A percentile compares a stretch with the other conserved stretches of the same genome.
These are phyloP conservation scores for Charadrius vociferus DNA, from an alignment of 2,113 vertebrate genomes.

Conservation along the genomic window DNA sequence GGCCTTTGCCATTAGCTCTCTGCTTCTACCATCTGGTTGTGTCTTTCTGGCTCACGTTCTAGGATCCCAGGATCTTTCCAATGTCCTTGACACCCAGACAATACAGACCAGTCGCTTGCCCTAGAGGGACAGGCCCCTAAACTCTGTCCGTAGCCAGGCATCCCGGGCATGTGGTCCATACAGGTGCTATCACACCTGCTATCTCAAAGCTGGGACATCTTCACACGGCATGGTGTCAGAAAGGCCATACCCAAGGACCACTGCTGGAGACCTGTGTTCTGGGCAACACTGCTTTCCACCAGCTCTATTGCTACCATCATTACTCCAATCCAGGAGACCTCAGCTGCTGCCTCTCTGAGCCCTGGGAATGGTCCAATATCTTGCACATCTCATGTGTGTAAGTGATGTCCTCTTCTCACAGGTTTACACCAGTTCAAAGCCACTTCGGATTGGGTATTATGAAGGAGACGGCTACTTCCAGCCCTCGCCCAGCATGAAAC, in stretches of 20 bases:
- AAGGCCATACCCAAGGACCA: neutral
- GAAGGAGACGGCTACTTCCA: conserved; percentile 78
- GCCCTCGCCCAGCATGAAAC: conserved; percentile 81
- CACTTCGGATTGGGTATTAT: conserved; percentile 82
- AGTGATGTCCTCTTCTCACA: conserved; percentile 13
- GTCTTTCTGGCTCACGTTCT: neutral
- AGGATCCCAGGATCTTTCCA: neutral
- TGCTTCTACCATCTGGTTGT: neutral
- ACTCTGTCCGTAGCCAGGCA: neutral
- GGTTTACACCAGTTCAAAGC: conserved; percentile 80
- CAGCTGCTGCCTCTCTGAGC: neutral
- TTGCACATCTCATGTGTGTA: rapidly evolving
- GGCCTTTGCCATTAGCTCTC: neutral
- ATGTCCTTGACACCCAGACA: neutral
- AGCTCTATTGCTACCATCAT: neutral
- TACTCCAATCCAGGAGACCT: neutral
- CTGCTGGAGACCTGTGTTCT: neutral
- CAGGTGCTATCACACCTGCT: neutral
- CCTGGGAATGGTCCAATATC: rapidly evolving
- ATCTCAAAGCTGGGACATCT: neutral
- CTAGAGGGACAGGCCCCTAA: neutral
- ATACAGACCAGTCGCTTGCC: neutral
- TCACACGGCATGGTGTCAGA: neutral
- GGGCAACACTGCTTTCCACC: neutral
- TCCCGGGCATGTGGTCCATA: neutral